These are phyloP conservation scores for Micrasema minimum DNA, from an alignment of 1,140 invertebrate species.

Conservation along the genomic window DNA sequence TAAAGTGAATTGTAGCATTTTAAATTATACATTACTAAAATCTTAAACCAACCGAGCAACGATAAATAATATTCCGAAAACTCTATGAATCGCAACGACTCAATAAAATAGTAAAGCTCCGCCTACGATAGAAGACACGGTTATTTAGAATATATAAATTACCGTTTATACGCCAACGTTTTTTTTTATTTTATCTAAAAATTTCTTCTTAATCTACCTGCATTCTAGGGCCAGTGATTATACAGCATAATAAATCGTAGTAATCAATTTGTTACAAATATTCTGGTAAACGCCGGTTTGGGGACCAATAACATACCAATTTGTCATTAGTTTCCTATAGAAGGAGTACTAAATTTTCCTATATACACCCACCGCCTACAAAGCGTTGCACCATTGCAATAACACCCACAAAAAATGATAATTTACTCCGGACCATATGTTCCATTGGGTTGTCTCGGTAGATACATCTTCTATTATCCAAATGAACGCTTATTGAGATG, in stretches of 20 bases:
- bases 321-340: slow-evolving; percentile 40
- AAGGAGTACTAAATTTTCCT: slow-evolving; percentile 40
- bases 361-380: slow-evolving; percentile 39
- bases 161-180: slow-evolving; percentile 23
- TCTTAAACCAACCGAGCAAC: slow-evolving; percentile 4
- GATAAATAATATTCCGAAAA: slow-evolving; percentile 16
- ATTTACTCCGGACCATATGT: slow-evolving; percentile 37
- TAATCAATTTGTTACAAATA: slow-evolving; percentile 35
- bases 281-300: slow-evolving; percentile 27
- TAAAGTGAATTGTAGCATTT: neutral
- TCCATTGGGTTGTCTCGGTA: neutral
- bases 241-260: slow-evolving; percentile 26
- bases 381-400: slow-evolving; percentile 24
- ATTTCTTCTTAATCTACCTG: slow-evolving; percentile 16
- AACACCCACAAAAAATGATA: slow-evolving; percentile 39
- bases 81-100: slow-evolving; percentile 13
- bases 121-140: neutral
- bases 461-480: slow-evolving; percentile 28
- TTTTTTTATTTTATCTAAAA: neutral
- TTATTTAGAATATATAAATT: slow-evolving; percentile 14
- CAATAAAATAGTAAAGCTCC: slow-evolving; percentile 1
- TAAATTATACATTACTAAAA: slow-evolving; percentile 1
- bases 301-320: slow-evolving; percentile 40
- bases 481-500: slow-evolving; percentile 15
- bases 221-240: slow-evolving; percentile 26